Conservation (phyloP, 2,888 invertebrate species). For the Odiellus spinosus region DNA sequence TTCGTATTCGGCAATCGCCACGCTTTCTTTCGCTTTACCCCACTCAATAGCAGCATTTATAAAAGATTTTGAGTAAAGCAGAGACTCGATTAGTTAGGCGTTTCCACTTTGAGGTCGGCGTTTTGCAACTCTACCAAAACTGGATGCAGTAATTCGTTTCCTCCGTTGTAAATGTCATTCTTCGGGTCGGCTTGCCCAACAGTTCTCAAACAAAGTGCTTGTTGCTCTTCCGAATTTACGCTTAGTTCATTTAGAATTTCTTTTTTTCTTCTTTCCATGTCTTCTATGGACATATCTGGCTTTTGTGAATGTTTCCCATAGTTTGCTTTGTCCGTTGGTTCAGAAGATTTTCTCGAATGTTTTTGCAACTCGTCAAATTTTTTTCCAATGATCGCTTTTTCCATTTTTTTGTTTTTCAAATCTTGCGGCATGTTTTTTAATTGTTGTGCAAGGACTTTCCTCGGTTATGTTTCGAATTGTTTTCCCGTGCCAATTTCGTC, state of each 20-base stretch:
- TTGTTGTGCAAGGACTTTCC: background rate
- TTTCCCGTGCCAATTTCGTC: background rate
- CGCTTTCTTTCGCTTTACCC: background rate
- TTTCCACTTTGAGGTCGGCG: too few relatives aligned
- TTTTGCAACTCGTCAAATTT: background rate
- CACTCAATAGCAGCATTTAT: background rate
- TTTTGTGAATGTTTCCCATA: background rate
- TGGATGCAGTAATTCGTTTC: background rate
- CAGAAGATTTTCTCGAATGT: background rate
- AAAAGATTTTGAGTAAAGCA: background rate
- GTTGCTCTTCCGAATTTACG: background rate
- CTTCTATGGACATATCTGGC: background rate
- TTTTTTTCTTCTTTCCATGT: background rate
- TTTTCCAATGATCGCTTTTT: background rate
- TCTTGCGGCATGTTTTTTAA: background rate
- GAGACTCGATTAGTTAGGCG: too few relatives aligned
- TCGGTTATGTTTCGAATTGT: background rate
- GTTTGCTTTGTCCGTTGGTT: background rate
- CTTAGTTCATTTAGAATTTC: background rate
- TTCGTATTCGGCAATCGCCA: background rate
- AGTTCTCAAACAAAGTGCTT: background rate
- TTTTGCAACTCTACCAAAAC: background rate
- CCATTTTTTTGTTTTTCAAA: background rate
- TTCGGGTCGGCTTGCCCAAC: background rate
- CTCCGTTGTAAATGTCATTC: background rate